Conservation (phyloP, 2,113 vertebrate species). For the Oryzias woworae region DNA sequence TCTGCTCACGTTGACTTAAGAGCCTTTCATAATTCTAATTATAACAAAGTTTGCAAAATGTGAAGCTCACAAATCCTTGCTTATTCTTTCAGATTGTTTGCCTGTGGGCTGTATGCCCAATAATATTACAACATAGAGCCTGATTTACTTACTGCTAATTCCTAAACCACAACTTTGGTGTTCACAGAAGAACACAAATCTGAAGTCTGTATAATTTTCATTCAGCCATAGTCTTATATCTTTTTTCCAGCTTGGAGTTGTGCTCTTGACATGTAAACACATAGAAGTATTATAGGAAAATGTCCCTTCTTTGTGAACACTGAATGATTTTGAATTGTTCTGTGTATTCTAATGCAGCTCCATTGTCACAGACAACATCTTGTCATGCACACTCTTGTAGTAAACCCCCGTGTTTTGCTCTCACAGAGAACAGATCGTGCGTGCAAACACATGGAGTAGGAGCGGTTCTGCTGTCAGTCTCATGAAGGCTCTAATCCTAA, state of each 20-base stretch:
- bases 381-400: conserved; percentile 11
- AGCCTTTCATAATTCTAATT: background rate
- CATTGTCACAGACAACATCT: conserved; percentile 11
- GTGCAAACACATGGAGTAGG: conserved; percentile 28
- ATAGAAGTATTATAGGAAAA: background rate
- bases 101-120: conserved; percentile 36
- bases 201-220: conserved; percentile 14
- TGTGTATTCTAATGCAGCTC: conserved; percentile 21
- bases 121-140: conserved; percentile 38
- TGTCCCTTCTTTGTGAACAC: conserved; percentile 3
- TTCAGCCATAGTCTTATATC: conserved; percentile 24
- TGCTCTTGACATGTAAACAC: background rate
- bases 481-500: conserved; percentile 71
- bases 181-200: conserved; percentile 1
- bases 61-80: conserved; percentile 49
- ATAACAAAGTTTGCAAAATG: conserved; percentile 26
- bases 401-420: conserved; percentile 8
- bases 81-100: conserved; percentile 50
- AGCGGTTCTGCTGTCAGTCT: conserved; percentile 64
- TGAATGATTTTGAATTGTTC: conserved; percentile 17
- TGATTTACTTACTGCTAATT: conserved; percentile 25
- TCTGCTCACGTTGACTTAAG: too few species aligned
- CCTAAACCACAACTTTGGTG: background rate
- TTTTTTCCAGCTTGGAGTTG: conserved; percentile 2
- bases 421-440: background rate